Evolutionary conservation across 2,113 vertebrate species (phyloP).

Genomic region (Vidua macroura): DNA sequence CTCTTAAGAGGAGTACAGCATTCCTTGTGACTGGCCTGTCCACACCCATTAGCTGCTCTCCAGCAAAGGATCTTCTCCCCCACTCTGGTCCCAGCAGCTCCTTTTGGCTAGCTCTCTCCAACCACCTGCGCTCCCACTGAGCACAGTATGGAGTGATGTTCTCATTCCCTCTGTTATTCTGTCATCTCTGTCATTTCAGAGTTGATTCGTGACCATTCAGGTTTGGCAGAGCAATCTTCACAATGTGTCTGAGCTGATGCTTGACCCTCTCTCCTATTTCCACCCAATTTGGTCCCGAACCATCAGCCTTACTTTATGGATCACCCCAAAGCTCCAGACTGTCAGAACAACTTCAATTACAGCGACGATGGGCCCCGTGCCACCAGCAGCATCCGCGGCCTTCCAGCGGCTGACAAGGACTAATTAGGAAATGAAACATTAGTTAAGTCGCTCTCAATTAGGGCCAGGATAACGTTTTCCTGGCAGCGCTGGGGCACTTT

Average conservation of each 20-base stretch:
- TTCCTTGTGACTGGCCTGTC: neutral
- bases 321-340: conserved; percentile 49
- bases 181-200: neutral
- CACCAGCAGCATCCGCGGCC: conserved; percentile 54
- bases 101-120: neutral
- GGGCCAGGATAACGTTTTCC: conserved; percentile 69
- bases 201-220: neutral
- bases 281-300: conserved; percentile 23
- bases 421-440: conserved; percentile 78
- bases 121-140: neutral
- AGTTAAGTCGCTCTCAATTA: conserved; percentile 75
- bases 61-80: neutral
- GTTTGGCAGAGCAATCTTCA: neutral
- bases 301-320: conserved; percentile 40
- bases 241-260: neutral
- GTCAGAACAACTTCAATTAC: conserved; percentile 67
- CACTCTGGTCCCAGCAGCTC: neutral
- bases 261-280: conserved; percentile 4
- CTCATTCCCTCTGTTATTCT: neutral
- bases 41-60: neutral
- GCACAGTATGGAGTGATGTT: neutral
- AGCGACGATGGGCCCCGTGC: conserved; percentile 56
- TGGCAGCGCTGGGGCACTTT: conserved; percentile 61
- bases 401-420: conserved; percentile 71
- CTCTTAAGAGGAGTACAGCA: neutral